Percentiles rank a stretch among this genome's conserved stretches.
Conservation (phyloP, 92 coral and sea anemone genomes). For the Desmophyllum pertusum region DNA sequence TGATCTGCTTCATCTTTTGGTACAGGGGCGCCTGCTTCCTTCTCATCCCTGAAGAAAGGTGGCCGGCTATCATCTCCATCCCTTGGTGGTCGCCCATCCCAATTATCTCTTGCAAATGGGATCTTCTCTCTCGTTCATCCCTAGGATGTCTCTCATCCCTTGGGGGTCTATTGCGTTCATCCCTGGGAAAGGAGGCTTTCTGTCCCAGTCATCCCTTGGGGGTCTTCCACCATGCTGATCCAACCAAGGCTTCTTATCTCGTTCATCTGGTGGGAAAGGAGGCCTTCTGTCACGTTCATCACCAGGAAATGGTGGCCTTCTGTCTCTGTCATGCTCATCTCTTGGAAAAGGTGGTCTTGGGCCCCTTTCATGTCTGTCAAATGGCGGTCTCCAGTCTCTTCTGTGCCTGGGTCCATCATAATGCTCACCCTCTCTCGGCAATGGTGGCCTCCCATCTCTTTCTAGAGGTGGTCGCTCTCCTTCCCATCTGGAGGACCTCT, state of each 20-base stretch:
- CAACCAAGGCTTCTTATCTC: slow-evolving; percentile 15
- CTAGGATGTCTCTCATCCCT: slow-evolving; percentile 6
- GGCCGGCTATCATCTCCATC: slow-evolving; percentile 44
- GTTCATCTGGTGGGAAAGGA: slow-evolving; percentile 32
- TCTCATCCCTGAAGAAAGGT: slow-evolving; percentile 32
- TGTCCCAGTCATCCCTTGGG: slow-evolving; percentile 13
- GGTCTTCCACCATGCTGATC: slow-evolving; percentile 11
- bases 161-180: slow-evolving; percentile 21
- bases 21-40: slow-evolving; percentile 26
- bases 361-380: slow-evolving; percentile 8
- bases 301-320: slow-evolving; percentile 25
- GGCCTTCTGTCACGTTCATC: slow-evolving; percentile 30
- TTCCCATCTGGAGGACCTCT: slow-evolving; percentile 19
- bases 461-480: slow-evolving; percentile 7
- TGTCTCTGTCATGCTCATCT: slow-evolving; percentile 20
- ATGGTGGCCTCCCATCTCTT: slow-evolving; percentile 19
- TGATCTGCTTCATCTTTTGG: slow-evolving; percentile 15
- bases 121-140: slow-evolving; percentile 34
- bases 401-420: not conserved
- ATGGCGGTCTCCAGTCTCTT: slow-evolving; percentile 29
- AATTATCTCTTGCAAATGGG: slow-evolving; percentile 32
- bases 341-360: slow-evolving; percentile 34
- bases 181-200: slow-evolving; percentile 5
- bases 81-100: slow-evolving; percentile 45
- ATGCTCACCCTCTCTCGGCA: slow-evolving; percentile 19